Conservation (phyloP, 2,888 invertebrate genomes). For the Agelastica alni region DNA sequence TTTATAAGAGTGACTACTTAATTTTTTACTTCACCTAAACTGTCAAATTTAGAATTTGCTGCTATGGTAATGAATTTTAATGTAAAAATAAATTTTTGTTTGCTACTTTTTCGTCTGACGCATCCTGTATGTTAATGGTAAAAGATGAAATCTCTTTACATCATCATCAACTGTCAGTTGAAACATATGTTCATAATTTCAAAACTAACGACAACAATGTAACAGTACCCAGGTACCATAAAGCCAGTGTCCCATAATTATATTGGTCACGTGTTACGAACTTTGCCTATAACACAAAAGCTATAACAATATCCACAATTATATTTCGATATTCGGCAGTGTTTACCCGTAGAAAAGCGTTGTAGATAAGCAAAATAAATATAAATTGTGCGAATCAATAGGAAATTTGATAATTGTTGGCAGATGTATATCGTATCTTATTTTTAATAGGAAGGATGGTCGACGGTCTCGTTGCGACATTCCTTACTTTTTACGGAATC, state of each 20-base stretch:
- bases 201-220: slow-evolving; percentile 49
- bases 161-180: slow-evolving; percentile 43
- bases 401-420: slow-evolving; percentile 50
- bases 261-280: slow-evolving; percentile 55
- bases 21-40: no score
- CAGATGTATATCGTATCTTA: slow-evolving; percentile 54
- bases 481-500: background rate
- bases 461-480: slow-evolving; percentile 40
- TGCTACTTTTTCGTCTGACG: no score
- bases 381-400: slow-evolving; percentile 26
- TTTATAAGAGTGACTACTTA: no score
- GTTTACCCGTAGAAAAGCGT: slow-evolving; percentile 35
- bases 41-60: no score
- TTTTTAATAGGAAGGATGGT: slow-evolving; percentile 51
- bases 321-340: slow-evolving; percentile 23
- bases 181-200: slow-evolving; percentile 53
- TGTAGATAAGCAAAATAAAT: slow-evolving; percentile 7
- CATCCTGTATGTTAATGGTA: no score
- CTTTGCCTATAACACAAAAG: slow-evolving; percentile 43
- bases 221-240: slow-evolving; percentile 52
- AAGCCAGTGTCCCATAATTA: slow-evolving; percentile 49
- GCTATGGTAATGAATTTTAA: no score
- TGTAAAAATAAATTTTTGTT: no score
- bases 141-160: slow-evolving; percentile 35
- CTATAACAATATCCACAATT: slow-evolving; percentile 16